phyloP scores from a whole-genome alignment of 2,888 invertebrate genomes.

The Harmothoe impar region DNA sequence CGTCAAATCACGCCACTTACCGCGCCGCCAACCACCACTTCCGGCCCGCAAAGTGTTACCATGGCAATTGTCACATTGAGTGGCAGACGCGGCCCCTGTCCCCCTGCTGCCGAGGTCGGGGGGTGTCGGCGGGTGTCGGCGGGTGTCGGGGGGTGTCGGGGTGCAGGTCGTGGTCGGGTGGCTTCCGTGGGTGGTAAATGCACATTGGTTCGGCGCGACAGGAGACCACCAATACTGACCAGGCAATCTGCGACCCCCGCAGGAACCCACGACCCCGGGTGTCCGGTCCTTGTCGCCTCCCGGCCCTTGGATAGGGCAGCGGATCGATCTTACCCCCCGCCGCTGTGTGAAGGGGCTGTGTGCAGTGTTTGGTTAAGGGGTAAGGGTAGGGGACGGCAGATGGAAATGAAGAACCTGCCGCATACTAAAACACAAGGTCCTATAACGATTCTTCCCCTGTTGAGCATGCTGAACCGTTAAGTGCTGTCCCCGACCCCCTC shows the following conservation, averaged over 20 bases:
- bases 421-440: neutral
- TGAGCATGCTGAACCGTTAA: too few relatives aligned
- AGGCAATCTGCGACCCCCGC: neutral
- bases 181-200: neutral
- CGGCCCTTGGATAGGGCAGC: neutral
- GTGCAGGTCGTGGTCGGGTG: neutral
- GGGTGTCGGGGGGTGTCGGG: neutral
- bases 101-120: neutral
- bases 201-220: neutral
- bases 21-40: constrained; percentile 16
- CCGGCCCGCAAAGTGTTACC: constrained; percentile 51
- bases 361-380: neutral
- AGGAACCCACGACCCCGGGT: too few relatives aligned
- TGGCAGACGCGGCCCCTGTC: neutral
- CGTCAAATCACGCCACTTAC: constrained; percentile 49
- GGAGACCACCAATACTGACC: constrained; percentile 1
- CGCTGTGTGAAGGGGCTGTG: neutral
- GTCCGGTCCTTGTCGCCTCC: neutral
- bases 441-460: neutral
- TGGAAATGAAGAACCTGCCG: neutral
- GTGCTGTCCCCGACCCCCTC: too few relatives aligned
- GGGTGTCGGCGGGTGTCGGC: neutral
- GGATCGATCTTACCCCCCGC: constrained; percentile 8
- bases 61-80: constrained; percentile 55
- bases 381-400: neutral